Percentiles rank a stretch among this genome's conserved stretches.
These are phyloP conservation scores for Lepidochrysops patricia DNA, from an alignment of 2,888 invertebrate genomes.

Conservation along the genomic window DNA sequence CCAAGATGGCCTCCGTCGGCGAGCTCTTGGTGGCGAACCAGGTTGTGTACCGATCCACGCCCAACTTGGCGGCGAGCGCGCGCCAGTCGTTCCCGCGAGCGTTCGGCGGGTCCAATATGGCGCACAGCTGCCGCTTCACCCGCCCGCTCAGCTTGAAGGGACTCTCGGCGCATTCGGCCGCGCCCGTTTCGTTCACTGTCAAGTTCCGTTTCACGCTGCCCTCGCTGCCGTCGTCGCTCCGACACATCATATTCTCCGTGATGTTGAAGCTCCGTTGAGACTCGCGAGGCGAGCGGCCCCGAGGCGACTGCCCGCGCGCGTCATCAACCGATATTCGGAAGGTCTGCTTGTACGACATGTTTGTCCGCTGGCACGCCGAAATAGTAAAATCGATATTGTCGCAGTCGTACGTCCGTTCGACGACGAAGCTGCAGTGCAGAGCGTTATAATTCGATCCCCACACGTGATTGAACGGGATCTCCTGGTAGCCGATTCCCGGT, in stretches of 20 bases:
- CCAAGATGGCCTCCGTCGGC: constrained; percentile 96
- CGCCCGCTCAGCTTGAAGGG: constrained; percentile 76
- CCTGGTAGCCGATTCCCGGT: constrained; percentile 89
- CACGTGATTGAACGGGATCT: constrained; percentile 91
- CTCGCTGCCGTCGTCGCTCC: constrained; percentile 65
- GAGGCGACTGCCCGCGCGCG: constrained; percentile 58
- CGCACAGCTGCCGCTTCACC: constrained; percentile 70
- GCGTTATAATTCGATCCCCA: constrained; percentile 91
- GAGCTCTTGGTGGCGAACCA: constrained; percentile 98
- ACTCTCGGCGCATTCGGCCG: constrained; percentile 76
- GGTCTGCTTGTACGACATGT: constrained; percentile 67
- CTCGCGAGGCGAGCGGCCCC: constrained; percentile 64
- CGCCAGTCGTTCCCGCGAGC: constrained; percentile 97
- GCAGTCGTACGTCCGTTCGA: constrained; percentile 80
- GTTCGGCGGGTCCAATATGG: constrained; percentile 92
- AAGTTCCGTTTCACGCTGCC: constrained; percentile 64
- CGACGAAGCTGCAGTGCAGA: constrained; percentile 91
- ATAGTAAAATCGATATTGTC: constrained; percentile 64
- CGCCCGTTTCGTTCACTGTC: constrained; percentile 76
- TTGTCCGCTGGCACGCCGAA: constrained; percentile 64
- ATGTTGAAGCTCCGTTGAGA: constrained; percentile 66
- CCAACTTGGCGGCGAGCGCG: constrained; percentile 92
- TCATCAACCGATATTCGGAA: constrained; percentile 67
- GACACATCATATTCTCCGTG: constrained; percentile 63
- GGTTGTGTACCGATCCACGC: constrained; percentile 96